Conservation (phyloP, 2,797 vertebrate species). For the Falco biarmicus region DNA sequence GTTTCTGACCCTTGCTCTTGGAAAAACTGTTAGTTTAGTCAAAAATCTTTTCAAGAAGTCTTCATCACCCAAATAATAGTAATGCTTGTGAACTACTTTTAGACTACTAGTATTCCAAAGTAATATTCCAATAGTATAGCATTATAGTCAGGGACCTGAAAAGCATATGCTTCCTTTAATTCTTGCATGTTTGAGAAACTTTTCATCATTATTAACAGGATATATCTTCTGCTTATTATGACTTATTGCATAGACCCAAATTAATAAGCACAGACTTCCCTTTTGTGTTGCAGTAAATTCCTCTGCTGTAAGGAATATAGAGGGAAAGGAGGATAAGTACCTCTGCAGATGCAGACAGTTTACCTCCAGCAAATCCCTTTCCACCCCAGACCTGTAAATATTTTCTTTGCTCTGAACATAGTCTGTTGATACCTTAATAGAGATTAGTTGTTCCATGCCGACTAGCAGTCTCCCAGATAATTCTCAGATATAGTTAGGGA, state of each 20-base stretch:
- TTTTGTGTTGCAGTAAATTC: background rate
- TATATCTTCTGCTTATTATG: background rate
- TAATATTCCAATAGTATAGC: background rate
- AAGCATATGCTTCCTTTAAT: background rate
- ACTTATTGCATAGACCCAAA: background rate
- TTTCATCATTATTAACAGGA: background rate
- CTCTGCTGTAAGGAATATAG: background rate
- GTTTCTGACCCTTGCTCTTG: background rate
- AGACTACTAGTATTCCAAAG: background rate
- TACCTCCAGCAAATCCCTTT: background rate
- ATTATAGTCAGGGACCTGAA: background rate
- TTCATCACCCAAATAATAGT: background rate
- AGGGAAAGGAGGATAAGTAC: background rate
- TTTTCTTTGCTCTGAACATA: background rate
- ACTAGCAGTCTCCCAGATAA: background rate
- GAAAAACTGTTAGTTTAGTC: conserved; percentile 18
- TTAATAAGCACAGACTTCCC: background rate
- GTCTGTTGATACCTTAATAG: background rate
- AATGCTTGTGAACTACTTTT: background rate
- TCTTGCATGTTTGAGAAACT: background rate
- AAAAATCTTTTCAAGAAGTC: conserved; percentile 18
- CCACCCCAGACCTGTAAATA: background rate
- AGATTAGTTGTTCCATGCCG: background rate
- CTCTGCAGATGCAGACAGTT: background rate
- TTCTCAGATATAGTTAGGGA: background rate